Conservation (phyloP, 2,888 invertebrate species). For the Notocelia uddmanniana region DNA sequence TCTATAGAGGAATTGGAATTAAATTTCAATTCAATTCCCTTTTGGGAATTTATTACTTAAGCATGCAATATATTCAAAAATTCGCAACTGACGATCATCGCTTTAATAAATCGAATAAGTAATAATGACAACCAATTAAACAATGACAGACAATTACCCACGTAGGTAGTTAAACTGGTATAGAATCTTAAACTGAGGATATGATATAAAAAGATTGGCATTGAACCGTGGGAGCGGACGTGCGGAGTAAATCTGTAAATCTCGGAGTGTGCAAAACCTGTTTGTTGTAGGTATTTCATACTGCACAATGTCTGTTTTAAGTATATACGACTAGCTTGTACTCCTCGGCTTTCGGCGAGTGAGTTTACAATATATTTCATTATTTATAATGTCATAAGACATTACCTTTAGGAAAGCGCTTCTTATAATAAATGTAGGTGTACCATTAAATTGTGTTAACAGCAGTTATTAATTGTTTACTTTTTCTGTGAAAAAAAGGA, state of each 20-base stretch:
- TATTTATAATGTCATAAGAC: too few species aligned
- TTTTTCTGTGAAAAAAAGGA: too few species aligned
- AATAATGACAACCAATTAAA: slow-evolving; percentile 28
- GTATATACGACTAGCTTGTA: not conserved
- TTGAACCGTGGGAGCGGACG: slow-evolving; percentile 56
- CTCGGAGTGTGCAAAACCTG: slow-evolving; percentile 37
- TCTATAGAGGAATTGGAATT: too few species aligned
- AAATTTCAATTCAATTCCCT: too few species aligned
- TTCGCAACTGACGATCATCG: not conserved
- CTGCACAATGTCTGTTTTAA: slow-evolving; percentile 15
- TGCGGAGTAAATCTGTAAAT: slow-evolving; percentile 33
- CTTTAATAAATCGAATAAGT: slow-evolving; percentile 15
- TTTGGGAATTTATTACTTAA: too few species aligned
- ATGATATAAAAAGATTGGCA: slow-evolving; percentile 56
- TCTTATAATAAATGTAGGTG: too few species aligned
- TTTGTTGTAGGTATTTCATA: slow-evolving; percentile 38
- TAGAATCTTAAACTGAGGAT: slow-evolving; percentile 56
- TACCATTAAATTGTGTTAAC: too few species aligned
- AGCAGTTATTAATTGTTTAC: too few species aligned
- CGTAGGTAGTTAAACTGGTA: slow-evolving; percentile 36
- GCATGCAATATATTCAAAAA: not conserved
- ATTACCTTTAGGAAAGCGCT: too few species aligned
- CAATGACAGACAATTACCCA: slow-evolving; percentile 28
- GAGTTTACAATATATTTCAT: not conserved
- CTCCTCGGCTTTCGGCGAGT: not conserved